Base-by-base conservation (phyloP, 2,888 invertebrate genomes). In the Spodoptera picta region DNA sequence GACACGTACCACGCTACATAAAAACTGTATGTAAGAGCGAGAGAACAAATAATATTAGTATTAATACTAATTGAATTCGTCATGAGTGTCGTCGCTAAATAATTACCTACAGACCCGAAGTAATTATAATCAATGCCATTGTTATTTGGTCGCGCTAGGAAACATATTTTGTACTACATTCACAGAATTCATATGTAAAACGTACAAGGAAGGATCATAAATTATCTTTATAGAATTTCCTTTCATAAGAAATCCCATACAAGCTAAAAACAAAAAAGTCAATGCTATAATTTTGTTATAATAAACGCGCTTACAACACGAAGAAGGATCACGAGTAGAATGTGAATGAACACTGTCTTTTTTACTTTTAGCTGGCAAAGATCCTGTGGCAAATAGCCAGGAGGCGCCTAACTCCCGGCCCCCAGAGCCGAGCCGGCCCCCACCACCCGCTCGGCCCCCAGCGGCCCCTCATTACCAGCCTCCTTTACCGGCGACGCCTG, bases 371-470 rank as follows among this genome's bases (percentile, higher is more conserved):
- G 93, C 84, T 57, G 79, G 48, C 69, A 92, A 87, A 67, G 92
- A 92, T 14, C 85, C 87, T 0, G 81, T 79, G 45, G 66, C 86
- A n/a, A 84, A 72, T 64, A 84, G 77, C 61, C 81, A 82, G 56
- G 93, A 92, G 69, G 87, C 83, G 7, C 83, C 86, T 5, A 86
- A 83, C 65, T 83, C 88, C 0, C 82, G 91, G 42, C 92, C 92
- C 0, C 91, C 92, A 0, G 93, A 93, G 80, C 91, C 91, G 2
- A 82, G 77, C 3, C 86, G 92, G 6, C 92, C 90, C 2, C 92
- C 90, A 72, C 88, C 86, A 80, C 83, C 86, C 27, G 69, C 84
- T 6, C 70, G 90, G 0, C 90, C 90, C 24, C 92, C 84, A 53
- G 87, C 88, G 4, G 90, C 87, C 2, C 91, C 81, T 7, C 92